phyloP scores from a whole-genome alignment of 2,113 vertebrate genomes.

The Takifugu flavidus region DNA sequence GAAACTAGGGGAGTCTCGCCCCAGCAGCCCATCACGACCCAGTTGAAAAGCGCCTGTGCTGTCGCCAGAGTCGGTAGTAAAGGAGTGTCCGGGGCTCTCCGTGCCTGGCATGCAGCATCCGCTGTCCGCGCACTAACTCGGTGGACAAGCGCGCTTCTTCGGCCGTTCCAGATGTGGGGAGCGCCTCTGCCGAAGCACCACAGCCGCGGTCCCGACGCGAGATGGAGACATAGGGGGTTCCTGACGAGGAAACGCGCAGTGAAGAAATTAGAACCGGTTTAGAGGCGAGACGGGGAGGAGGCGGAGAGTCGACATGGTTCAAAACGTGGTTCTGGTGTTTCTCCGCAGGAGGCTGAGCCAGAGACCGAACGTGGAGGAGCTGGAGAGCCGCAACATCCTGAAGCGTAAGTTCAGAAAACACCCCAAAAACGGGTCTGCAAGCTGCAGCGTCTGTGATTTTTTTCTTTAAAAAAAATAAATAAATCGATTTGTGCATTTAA shows the following conservation, averaged over 20 bases:
- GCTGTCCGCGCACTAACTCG: neutral
- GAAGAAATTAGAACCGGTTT: constrained; percentile 48
- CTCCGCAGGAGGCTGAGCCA: constrained; percentile 98
- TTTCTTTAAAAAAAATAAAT: neutral
- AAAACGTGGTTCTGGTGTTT: constrained; percentile 93
- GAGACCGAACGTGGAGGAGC: constrained; percentile 94
- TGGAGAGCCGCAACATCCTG: constrained; percentile 95
- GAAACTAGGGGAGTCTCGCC: constrained; percentile 58
- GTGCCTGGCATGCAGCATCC: constrained; percentile 25
- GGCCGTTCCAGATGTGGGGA: constrained; percentile 71
- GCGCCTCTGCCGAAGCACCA: constrained; percentile 61
- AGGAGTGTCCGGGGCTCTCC: neutral
- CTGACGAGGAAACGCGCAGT: constrained; percentile 56
- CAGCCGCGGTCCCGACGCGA: constrained; percentile 69
- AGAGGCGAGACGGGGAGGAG: constrained; percentile 3
- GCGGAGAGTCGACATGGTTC: constrained; percentile 77
- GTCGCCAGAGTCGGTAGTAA: constrained; percentile 18
- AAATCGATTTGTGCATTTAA: neutral
- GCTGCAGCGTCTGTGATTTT: neutral
- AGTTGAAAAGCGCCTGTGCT: constrained; percentile 42
- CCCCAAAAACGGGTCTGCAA: neutral
- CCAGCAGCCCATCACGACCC: constrained; percentile 60
- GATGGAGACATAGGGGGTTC: constrained; percentile 70
- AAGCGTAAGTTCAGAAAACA: constrained; percentile 86
- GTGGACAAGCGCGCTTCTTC: constrained; percentile 15